Base-by-base conservation (phyloP, 2,888 invertebrate genomes). In the Pammene fasciana region DNA sequence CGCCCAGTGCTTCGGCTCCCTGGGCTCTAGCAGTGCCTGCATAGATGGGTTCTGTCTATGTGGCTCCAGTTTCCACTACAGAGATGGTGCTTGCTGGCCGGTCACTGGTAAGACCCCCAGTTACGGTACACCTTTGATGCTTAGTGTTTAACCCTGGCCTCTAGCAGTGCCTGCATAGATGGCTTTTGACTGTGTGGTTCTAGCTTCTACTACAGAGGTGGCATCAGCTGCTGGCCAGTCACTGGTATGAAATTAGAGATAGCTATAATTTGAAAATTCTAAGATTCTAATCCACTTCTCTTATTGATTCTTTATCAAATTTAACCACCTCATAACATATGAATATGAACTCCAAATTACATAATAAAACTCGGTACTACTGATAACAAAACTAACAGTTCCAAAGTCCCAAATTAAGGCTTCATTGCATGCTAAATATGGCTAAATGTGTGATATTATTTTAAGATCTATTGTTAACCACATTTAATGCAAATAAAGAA, bases 71-170 rank as follows among this genome's bases (percentile, higher is more conserved):
- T 71, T 79, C 57, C 92, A 93, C 57, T 80, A 77, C 46, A 78
- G 85, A 2, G 87, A 88, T 10, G 85, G 76, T 0, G 50, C 75
- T 0, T 93, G 92, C 71, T 90, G 89, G 90, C 84, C 78, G 0
- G 72, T 72, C 0, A 89, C 78, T n/a, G 86, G 92, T 91, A 56
- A 76, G 78, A n/a, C n/a, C n/a, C n/a, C n/a, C n/a, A n/a, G n/a
- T n/a, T n/a, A n/a, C n/a, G n/a, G 5, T 36, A 36, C 36, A 36
- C 36, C 36, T 4, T 36, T 4, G 75, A 74, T n/a, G n/a, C n/a
- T 0, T 92, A 92, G 65, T 93, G 92, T 61, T 34, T 55, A 0
- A 67, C 75, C 0, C 45, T 90, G 2, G 90, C 90, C 0, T 73
- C 65, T 0, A n/a, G n/a, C n/a, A 68, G 77, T 0, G 16, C 34